Percentiles rank a stretch among this genome's conserved stretches.
Evolutionary conservation across 2,113 vertebrate species (phyloP).

Genomic region (Ailurus styani): DNA sequence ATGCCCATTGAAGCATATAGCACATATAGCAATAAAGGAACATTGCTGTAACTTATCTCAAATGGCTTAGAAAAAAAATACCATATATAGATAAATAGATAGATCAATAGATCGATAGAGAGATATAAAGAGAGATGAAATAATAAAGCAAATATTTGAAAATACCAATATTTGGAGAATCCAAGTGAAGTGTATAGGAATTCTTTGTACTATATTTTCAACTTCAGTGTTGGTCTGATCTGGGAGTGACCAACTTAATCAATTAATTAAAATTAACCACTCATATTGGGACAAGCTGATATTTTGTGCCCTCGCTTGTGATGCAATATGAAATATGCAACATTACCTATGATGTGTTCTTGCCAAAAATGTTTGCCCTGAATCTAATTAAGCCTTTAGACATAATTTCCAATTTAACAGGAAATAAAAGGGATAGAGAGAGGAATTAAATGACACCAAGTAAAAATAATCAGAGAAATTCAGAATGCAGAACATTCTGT

Average conservation of each 20-base stretch:
- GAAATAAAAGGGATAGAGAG: not conserved
- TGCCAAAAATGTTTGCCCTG: not conserved
- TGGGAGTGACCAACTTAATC: not conserved
- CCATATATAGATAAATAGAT: not conserved
- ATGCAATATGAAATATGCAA: not conserved
- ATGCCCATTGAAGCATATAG: not conserved
- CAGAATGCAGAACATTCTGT: not conserved
- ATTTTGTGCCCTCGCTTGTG: not conserved
- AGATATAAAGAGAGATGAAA: not conserved
- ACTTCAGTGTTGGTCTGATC: not conserved
- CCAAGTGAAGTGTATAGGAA: not conserved
- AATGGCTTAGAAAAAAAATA: not conserved
- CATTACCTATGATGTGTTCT: not conserved
- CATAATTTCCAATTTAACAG: not conserved
- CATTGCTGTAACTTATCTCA: not conserved
- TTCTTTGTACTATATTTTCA: not conserved
- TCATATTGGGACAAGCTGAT: not conserved
- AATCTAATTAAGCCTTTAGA: not conserved
- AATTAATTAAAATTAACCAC: not conserved
- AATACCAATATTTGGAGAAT: not conserved
- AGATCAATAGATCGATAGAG: not conserved
- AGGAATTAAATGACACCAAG: not conserved
- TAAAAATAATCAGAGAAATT: not conserved
- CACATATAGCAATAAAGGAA: not conserved
- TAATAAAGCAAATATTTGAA: not conserved